A percentile compares a stretch with the other conserved stretches of the same genome.
These are phyloP conservation scores for Pithys albifrons DNA, from an alignment of 2,113 vertebrate genomes.

Conservation along the genomic window DNA sequence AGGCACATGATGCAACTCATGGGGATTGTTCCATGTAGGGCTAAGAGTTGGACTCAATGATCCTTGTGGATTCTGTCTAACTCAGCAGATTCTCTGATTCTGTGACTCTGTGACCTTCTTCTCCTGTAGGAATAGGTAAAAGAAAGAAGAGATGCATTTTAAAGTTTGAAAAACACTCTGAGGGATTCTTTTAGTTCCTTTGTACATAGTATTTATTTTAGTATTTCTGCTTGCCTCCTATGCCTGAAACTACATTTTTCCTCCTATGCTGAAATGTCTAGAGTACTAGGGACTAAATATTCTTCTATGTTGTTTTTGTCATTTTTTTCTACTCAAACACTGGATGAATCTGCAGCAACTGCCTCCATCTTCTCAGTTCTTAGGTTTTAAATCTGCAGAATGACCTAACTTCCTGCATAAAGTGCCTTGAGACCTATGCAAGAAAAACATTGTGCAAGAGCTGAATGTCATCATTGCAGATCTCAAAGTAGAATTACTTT, in stretches of 20 bases:
- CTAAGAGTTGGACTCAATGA: not conserved
- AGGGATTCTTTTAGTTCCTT: not conserved
- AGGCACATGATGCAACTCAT: not conserved
- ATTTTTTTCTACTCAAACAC: fast-evolving
- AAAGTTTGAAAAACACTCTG: not conserved
- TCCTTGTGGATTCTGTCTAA: not conserved
- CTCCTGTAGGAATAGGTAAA: not conserved
- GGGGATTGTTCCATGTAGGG: not conserved
- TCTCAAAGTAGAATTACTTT: constrained; percentile 12
- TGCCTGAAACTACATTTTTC: not conserved
- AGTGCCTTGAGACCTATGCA: not conserved
- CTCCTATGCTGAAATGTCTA: not conserved
- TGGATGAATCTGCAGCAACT: not conserved
- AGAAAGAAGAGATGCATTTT: not conserved
- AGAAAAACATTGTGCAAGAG: not conserved
- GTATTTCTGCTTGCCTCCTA: not conserved
- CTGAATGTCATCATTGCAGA: not conserved
- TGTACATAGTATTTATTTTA: not conserved
- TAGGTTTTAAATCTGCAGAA: not conserved
- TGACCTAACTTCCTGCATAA: not conserved
- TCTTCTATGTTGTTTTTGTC: not conserved
- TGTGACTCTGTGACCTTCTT: not conserved
- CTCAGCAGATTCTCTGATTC: not conserved
- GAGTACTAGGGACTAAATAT: not conserved
- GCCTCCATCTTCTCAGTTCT: not conserved